A percentile compares a stretch with the other conserved stretches of the same genome.
These are phyloP conservation scores for Montipora capitata DNA, from an alignment of 92 coral and sea anemone species.

Conservation along the genomic window DNA sequence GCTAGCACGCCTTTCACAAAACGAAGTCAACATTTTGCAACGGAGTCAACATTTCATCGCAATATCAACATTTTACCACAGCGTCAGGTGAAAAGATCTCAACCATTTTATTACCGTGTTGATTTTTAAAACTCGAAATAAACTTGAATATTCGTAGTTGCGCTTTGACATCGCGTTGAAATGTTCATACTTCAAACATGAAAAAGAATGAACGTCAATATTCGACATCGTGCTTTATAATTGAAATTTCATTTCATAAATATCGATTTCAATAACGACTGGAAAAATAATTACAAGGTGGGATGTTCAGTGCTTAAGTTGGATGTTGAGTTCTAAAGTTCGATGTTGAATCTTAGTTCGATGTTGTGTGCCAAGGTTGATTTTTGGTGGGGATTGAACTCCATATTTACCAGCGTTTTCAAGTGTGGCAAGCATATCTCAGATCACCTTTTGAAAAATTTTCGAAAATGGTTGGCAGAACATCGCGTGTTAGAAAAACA, in stretches of 20 bases:
- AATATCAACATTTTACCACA: conserved; percentile 24
- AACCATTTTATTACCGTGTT: conserved; percentile 25
- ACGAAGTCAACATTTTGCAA: conserved; percentile 36
- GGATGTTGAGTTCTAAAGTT: background rate
- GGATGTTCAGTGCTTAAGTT: background rate
- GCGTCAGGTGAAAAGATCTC: conserved; percentile 3
- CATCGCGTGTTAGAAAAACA: background rate
- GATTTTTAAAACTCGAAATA: conserved; percentile 10
- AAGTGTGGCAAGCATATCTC: background rate
- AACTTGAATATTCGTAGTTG: conserved; percentile 32
- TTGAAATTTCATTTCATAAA: background rate
- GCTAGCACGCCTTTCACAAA: conserved; percentile 14
- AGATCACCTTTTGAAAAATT: background rate
- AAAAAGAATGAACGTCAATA: conserved; percentile 22
- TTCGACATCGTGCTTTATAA: background rate
- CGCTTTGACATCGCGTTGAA: conserved; percentile 31
- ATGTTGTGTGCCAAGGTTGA: conserved; percentile 16
- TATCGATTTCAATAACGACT: background rate
- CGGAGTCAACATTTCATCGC: conserved; percentile 35
- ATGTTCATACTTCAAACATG: conserved; percentile 25
- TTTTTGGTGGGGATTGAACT: background rate
- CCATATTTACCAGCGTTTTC: background rate
- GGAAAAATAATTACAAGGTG: background rate
- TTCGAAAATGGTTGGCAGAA: conserved; percentile 26
- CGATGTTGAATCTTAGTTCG: background rate